Evolutionary conservation across 2,888 invertebrate genomes (phyloP).

Genomic region (Parthenolecanium corni): DNA sequence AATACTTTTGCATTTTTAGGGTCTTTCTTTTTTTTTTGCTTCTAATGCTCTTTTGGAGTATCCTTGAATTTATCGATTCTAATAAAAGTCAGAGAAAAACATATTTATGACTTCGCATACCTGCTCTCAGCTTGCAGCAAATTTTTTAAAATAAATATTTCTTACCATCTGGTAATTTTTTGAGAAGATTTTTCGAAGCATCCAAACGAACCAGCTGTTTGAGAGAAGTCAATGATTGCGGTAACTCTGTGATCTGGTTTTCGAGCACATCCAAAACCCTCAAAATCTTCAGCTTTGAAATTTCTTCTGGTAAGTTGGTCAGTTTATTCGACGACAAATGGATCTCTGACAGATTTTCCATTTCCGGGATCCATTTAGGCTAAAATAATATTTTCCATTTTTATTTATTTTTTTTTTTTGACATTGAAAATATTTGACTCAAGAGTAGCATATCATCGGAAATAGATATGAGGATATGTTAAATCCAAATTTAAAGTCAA

Average conservation of each 20-base stretch:
- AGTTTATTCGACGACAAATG: constrained; percentile 1
- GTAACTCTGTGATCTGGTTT: constrained; percentile 3
- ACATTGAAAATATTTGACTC: neutral
- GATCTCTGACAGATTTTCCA: constrained; percentile 6
- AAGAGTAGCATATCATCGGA: too few species aligned
- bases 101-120: too few species aligned
- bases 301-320: constrained; percentile 9
- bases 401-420: neutral
- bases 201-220: neutral
- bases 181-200: neutral
- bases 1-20: too few species aligned
- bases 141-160: too few species aligned
- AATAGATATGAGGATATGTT: too few species aligned
- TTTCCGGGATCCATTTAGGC: constrained; percentile 2
- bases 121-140: too few species aligned
- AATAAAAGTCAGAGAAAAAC: too few species aligned
- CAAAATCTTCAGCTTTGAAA: neutral
- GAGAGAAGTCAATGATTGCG: constrained; percentile 1
- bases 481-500: too few species aligned
- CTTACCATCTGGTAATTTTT: constrained; percentile 5
- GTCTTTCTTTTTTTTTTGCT: too few species aligned
- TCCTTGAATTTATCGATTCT: too few species aligned
- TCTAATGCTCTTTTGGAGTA: too few species aligned
- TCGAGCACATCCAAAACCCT: neutral
- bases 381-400: neutral